These are phyloP conservation scores for Myotis daubentonii DNA, from an alignment of 2,797 vertebrate genomes.

Conservation along the genomic window DNA sequence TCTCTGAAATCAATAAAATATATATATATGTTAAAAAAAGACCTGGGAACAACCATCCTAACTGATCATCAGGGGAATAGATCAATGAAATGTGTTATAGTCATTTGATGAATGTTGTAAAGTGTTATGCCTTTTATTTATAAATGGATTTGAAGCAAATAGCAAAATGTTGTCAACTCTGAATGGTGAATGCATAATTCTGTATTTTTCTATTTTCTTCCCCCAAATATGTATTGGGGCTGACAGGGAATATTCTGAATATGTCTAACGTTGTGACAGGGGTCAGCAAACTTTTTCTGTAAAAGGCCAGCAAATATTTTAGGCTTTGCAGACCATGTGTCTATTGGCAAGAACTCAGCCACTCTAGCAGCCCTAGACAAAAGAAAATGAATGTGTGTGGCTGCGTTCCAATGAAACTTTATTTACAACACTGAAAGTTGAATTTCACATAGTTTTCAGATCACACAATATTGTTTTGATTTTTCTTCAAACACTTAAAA, in stretches of 20 bases:
- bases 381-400: background rate
- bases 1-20: too few species aligned
- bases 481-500: constrained; percentile 2
- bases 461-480: background rate
- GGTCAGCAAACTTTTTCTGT: background rate
- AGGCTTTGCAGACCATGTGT: background rate
- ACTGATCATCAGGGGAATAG: background rate
- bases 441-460: constrained; percentile 1
- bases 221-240: background rate
- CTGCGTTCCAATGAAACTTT: constrained; percentile 31
- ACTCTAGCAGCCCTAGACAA: background rate
- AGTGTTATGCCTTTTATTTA: background rate
- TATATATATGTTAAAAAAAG: too few species aligned
- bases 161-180: background rate
- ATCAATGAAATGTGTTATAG: background rate
- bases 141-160: constrained; percentile 21
- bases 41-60: background rate
- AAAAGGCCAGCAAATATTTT: background rate
- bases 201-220: background rate
- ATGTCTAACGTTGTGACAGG: background rate
- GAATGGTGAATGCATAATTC: background rate
- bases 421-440: background rate
- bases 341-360: background rate
- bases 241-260: background rate
- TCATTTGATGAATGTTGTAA: background rate